Evolutionary conservation across 2,113 vertebrate species (phyloP).

Genomic region (Anarrhichthys ocellatus): DNA sequence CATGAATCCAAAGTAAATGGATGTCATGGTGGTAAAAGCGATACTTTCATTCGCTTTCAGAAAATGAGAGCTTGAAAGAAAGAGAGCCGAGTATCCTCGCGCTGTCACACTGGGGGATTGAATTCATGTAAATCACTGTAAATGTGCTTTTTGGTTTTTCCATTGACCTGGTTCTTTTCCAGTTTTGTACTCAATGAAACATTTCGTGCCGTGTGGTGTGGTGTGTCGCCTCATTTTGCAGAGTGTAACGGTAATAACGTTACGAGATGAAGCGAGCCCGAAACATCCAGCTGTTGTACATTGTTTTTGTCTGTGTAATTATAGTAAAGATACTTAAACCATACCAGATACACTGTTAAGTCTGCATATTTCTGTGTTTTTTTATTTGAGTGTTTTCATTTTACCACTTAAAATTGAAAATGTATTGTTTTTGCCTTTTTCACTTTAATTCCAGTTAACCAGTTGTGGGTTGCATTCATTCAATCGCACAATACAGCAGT

Average conservation of each 20-base stretch:
- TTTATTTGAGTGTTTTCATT: neutral
- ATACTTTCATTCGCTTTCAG: slow-evolving; percentile 21
- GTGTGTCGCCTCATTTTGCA: slow-evolving; percentile 57
- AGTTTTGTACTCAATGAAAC: slow-evolving; percentile 73
- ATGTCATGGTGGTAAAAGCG: slow-evolving; percentile 7
- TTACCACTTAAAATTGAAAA: neutral
- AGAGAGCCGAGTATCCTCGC: slow-evolving; percentile 27
- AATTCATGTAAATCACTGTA: slow-evolving; percentile 78
- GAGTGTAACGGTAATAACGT: slow-evolving; percentile 65
- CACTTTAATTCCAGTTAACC: neutral
- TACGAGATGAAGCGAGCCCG: slow-evolving; percentile 59
- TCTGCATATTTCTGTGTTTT: neutral
- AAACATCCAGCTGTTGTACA: slow-evolving; percentile 78
- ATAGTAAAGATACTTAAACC: slow-evolving; percentile 81
- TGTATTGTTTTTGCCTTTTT: neutral
- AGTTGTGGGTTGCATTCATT: neutral
- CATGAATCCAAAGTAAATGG: slow-evolving; percentile 31
- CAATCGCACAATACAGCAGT: neutral
- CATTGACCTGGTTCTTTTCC: slow-evolving; percentile 70
- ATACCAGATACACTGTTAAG: slow-evolving; percentile 24
- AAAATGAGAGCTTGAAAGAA: slow-evolving; percentile 35
- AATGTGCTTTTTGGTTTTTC: slow-evolving; percentile 70
- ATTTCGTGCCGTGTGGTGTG: slow-evolving; percentile 64
- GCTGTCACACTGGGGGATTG: slow-evolving; percentile 57
- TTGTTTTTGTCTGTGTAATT: slow-evolving; percentile 82